Base-by-base conservation (phyloP, 2,113 vertebrate species). In the Grammomys dolichurus region DNA sequence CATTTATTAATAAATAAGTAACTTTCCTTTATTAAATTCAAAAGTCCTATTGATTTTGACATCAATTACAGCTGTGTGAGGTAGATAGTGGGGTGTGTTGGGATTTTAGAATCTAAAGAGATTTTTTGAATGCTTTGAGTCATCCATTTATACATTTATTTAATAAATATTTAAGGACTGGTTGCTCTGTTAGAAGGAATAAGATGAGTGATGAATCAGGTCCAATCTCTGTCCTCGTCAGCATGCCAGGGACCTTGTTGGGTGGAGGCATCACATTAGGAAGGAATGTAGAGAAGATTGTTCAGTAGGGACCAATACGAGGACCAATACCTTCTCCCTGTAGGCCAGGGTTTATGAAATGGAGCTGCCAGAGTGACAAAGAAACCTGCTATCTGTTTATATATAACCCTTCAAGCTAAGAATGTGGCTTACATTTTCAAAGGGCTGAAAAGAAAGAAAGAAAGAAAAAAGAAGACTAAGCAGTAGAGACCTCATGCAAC, bases 371-470 rank as follows among this genome's bases (percentile, higher is more conserved):
- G 2, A 5, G 43, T 81, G 40, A 17, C 63, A 90, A 0, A 48
- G 82, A 85, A 7, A 3, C 87, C 48, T 36, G 7, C 76, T 0
- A 0, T 54, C 33, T 90, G 46, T 40, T 90, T 70, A 85, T 76
- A 43, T 75, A 33, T 3, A 67, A 20, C 5, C 19, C 40, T 14
- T 90, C 31, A 65, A 87, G 36, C 78, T 94, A 82, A 82, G 65
- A 72, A 75, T 70, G 51, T 13, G n/a, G 51, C 63, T 93, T 89
- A 67, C 2, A 46, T 94, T 95, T 96, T 87, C 72, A 77, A 96
- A 89, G 31, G 13, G n/a, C 43, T 82, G 12, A 65, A 17, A 81
- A 90, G 72, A 80, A 48, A 60, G 69, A 28, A 17, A 20, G 16
- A 36, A 60, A 81, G 9, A 12, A 7, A 24, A 31, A 77, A 77